Percentiles rank a stretch among this genome's conserved stretches.
phyloP scores from a whole-genome alignment of 2,888 invertebrate genomes.

The Drosophila melanocephala region DNA sequence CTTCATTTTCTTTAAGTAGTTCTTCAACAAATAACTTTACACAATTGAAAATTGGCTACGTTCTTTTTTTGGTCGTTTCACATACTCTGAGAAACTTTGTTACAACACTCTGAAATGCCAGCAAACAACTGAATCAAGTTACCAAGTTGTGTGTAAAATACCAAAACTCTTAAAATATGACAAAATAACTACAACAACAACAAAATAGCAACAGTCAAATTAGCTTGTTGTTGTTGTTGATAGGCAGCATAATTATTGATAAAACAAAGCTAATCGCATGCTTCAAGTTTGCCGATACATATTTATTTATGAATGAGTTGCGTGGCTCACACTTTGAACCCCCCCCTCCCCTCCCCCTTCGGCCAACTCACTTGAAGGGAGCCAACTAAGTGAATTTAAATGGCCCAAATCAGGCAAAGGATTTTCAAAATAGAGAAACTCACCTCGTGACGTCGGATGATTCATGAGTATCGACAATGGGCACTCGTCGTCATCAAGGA shows the following conservation, averaged over 20 bases:
- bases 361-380: slow-evolving; percentile 9
- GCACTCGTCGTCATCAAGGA: slow-evolving; percentile 98
- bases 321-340: slow-evolving; percentile 7
- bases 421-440: slow-evolving; percentile 85
- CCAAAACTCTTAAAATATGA: slow-evolving; percentile 32
- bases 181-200: slow-evolving; percentile 13
- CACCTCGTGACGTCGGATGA: slow-evolving; percentile 93
- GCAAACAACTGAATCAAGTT: slow-evolving; percentile 54
- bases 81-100: slow-evolving; percentile 11
- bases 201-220: slow-evolving; percentile 55
- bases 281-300: slow-evolving; percentile 49
- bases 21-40: background rate
- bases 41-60: background rate
- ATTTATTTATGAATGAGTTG: slow-evolving; percentile 62
- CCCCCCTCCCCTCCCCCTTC: background rate
- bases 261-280: slow-evolving; percentile 81
- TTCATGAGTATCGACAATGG: slow-evolving; percentile 97
- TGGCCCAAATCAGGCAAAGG: slow-evolving; percentile 52
- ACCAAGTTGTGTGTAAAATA: slow-evolving; percentile 13
- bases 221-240: slow-evolving; percentile 31
- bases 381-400: slow-evolving; percentile 71
- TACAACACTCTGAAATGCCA: slow-evolving; percentile 49
- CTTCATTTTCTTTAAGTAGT: slow-evolving; percentile 16
- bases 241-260: slow-evolving; percentile 82
- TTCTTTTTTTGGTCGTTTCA: background rate